A percentile compares a stretch with the other conserved stretches of the same genome.
Evolutionary conservation across 2,113 vertebrate genomes (phyloP).

Genomic region (Gobius niger): DNA sequence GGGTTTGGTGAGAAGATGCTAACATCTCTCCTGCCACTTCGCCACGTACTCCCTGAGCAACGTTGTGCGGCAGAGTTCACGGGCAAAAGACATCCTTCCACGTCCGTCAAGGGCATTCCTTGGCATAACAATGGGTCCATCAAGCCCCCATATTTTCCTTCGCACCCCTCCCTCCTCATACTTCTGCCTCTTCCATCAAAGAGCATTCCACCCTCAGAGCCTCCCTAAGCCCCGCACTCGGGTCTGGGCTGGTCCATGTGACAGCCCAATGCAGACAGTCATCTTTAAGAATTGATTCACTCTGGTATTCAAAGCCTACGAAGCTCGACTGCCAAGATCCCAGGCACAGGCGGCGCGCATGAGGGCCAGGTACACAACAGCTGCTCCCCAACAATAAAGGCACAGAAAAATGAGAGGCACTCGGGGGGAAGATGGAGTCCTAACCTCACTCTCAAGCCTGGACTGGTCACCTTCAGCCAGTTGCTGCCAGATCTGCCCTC

Average conservation of each 20-base stretch:
- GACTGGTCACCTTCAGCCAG: conserved; percentile 79
- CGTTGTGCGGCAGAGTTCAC: conserved; percentile 56
- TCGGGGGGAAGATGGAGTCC: conserved; percentile 74
- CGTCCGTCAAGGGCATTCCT: conserved; percentile 75
- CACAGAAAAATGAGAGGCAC: conserved; percentile 74
- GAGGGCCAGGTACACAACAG: conserved; percentile 78
- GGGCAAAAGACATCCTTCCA: conserved; percentile 62
- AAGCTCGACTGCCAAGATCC: conserved; percentile 75
- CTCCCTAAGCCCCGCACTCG: conserved; percentile 73
- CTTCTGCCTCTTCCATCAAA: conserved; percentile 74
- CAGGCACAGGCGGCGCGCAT: conserved; percentile 71
- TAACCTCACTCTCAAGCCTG: conserved; percentile 67
- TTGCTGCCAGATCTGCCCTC: conserved; percentile 68
- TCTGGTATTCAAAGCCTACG: conserved; percentile 76
- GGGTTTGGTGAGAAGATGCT: conserved; percentile 22
- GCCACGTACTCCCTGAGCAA: conserved; percentile 34
- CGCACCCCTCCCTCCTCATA: conserved; percentile 73
- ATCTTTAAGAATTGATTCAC: conserved; percentile 82
- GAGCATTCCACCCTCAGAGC: conserved; percentile 75
- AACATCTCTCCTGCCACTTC: conserved; percentile 30
- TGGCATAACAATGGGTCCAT: conserved; percentile 74
- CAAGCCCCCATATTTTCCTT: conserved; percentile 72
- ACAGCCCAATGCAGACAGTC: conserved; percentile 70
- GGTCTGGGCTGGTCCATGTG: conserved; percentile 70
- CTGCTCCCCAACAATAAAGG: conserved; percentile 77